Base-by-base conservation (phyloP, 2,797 vertebrate species). In the Rhynchonycteris naso region DNA sequence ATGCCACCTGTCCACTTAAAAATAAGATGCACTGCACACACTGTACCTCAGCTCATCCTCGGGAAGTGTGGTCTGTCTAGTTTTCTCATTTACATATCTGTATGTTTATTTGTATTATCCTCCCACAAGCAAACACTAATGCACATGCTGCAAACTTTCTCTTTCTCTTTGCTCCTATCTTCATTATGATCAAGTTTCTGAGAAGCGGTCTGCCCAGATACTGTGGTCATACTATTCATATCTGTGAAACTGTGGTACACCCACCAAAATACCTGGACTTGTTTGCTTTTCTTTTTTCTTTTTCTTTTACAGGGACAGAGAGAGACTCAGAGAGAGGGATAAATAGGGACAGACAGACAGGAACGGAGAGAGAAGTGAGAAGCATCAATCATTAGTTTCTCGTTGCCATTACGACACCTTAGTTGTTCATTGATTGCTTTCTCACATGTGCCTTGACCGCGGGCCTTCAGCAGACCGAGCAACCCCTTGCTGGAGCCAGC, bases 101-200 rank as follows among this genome's bases (percentile, higher is more conserved):
- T 30, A 8, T 52, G n/a, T 84, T 72, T 63, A 28, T 72, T 68
- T 66, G 26, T 35, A 0, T 76, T 58, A 38, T 75, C 56, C 30
- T 88, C 63, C 38, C 80, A 86, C 63, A 33, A 47, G 24, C 18
- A 4, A 38, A 50, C 54, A 28, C 33, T 87, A 28, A 58, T 54
- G 63, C 65, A 33, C n/a, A 22, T 11, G 5, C 18, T 52, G 58
- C 79, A 66, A 24, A 78, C 87, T 65, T 43, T 52, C 52, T n/a
- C 38, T 76, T 83, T 69, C 30, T 59, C 52, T 58, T 18, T 59
- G n/a, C n/a, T 59, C 21, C 63, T 93, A 50, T 96, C 96, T 97
- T 69, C 82, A 7, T 2, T 86, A 8, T 79, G 74, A 95, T 90
- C 93, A 90, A 75, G 94, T 96, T 96, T 95, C 96, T 95, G 95